These are phyloP conservation scores for Himantopus leucocephalus DNA, from an alignment of 2,113 vertebrate genomes.

Conservation along the genomic window DNA sequence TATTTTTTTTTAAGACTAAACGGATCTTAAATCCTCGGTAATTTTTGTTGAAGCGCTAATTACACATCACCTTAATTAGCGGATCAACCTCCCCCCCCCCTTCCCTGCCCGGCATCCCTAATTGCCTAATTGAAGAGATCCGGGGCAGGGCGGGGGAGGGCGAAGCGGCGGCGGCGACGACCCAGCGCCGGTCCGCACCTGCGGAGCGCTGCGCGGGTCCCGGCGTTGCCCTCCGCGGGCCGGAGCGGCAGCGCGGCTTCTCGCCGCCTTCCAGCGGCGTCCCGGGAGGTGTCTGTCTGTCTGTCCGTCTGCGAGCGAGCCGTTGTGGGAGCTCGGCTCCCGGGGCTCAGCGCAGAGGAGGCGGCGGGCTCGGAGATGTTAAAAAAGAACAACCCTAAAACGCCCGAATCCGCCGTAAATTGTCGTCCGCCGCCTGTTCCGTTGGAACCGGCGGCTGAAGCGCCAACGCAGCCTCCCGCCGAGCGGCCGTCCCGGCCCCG, in stretches of 20 bases:
- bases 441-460: neutral
- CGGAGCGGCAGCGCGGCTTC: neutral
- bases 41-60: slow-evolving; percentile 79
- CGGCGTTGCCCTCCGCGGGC: neutral
- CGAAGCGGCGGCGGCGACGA: neutral
- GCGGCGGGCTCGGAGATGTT: too few relatives aligned
- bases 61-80: slow-evolving; percentile 77
- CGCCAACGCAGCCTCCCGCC: neutral
- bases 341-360: neutral
- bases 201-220: neutral
- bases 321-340: neutral
- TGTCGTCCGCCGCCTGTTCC: neutral
- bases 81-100: slow-evolving; percentile 35
- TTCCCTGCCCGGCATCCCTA: slow-evolving; percentile 51
- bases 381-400: neutral
- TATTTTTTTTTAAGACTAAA: neutral
- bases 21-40: slow-evolving; percentile 62
- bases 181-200: neutral
- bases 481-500: neutral
- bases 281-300: neutral
- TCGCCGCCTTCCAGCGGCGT: neutral
- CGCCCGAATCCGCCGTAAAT: neutral
- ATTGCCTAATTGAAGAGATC: slow-evolving; percentile 79
- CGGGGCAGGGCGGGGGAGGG: neutral
- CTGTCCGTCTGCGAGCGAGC: too few relatives aligned